Conservation (phyloP, 1,140 invertebrate species). For the Cherax quadricarinatus region DNA sequence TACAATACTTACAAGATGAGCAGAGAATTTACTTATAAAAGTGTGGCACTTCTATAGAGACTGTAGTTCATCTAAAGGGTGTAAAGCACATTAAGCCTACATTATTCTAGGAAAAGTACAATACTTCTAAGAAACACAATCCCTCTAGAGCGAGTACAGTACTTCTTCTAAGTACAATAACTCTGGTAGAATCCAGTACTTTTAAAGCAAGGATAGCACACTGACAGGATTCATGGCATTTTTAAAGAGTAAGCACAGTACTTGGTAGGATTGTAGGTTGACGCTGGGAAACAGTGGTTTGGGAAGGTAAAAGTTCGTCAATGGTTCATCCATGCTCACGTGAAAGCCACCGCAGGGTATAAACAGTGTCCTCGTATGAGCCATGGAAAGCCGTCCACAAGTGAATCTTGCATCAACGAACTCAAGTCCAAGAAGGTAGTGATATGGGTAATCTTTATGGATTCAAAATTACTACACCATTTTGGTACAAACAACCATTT, state of each 20-base stretch:
- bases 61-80: conserved; percentile 31
- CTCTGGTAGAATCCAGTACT: not conserved
- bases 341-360: conserved; percentile 24
- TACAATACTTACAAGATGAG: conserved; percentile 7
- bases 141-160: conserved; percentile 28
- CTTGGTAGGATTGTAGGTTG: conserved; percentile 26
- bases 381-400: conserved; percentile 21
- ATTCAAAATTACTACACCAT: conserved; percentile 62
- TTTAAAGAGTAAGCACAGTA: conserved; percentile 18
- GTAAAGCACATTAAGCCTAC: conserved; percentile 40
- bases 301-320: conserved; percentile 19
- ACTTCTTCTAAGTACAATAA: conserved; percentile 23
- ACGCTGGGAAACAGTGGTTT: not conserved
- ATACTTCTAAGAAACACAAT: conserved; percentile 44
- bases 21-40: not conserved
- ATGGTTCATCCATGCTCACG: conserved; percentile 11
- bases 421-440: conserved; percentile 38
- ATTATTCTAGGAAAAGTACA: conserved; percentile 28
- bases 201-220: conserved; percentile 28
- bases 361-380: conserved; percentile 28
- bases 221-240: conserved; percentile 20
- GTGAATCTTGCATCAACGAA: conserved; percentile 41
- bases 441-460: conserved; percentile 43
- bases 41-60: not conserved
- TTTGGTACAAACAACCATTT: conserved; percentile 64